These are phyloP conservation scores for Madoqua kirkii DNA, from an alignment of 2,113 vertebrate species.

Conservation along the genomic window DNA sequence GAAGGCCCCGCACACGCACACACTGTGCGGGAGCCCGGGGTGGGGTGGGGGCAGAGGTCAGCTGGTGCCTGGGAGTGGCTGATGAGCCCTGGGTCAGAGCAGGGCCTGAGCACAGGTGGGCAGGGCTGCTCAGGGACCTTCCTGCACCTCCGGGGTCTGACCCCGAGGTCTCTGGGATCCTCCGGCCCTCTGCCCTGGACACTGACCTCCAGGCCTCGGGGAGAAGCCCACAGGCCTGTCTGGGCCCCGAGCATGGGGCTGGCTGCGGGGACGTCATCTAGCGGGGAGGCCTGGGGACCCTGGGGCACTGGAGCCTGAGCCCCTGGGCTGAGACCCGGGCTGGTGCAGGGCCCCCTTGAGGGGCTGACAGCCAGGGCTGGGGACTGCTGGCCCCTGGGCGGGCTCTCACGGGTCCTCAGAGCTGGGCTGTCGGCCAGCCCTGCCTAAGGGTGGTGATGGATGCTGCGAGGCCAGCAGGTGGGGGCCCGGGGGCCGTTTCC, in stretches of 20 bases:
- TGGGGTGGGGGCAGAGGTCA: not conserved
- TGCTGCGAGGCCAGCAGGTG: rapidly evolving
- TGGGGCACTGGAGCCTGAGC: not conserved
- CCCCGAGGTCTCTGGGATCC: not conserved
- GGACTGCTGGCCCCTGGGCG: not conserved
- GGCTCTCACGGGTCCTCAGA: not conserved
- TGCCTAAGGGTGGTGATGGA: not conserved
- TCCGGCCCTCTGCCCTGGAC: not conserved
- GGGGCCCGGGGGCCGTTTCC: no score
- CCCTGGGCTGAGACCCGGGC: not conserved
- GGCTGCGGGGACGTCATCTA: rapidly evolving
- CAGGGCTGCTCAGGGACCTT: not conserved
- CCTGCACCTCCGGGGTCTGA: rapidly evolving
- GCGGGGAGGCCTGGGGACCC: not conserved
- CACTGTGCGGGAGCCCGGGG: not conserved
- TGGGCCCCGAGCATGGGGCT: rapidly evolving
- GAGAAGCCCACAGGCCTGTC: not conserved
- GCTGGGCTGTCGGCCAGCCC: not conserved
- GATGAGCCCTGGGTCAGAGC: not conserved
- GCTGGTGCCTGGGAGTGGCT: not conserved
- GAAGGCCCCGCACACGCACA: not conserved
- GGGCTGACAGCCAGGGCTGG: not conserved
- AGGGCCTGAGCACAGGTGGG: rapidly evolving
- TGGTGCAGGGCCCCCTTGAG: not conserved
- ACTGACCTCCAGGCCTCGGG: not conserved